phyloP scores from a whole-genome alignment of 2,113 vertebrate species.

The Tragulus kanchil region DNA sequence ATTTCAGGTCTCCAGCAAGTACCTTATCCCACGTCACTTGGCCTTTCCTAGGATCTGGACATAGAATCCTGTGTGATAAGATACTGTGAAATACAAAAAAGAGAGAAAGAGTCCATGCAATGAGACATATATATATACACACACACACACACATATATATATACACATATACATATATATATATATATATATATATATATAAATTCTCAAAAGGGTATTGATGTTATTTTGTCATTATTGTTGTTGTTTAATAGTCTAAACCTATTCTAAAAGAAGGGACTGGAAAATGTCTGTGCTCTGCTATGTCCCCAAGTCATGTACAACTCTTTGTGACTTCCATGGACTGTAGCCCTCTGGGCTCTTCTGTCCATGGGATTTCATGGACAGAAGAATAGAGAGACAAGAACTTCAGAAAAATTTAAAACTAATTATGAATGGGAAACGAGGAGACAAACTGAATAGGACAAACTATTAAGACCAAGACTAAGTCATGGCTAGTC shows the following conservation, averaged over 20 bases:
- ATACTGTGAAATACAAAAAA: background rate
- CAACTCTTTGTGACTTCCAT: background rate
- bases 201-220: background rate
- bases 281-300: background rate
- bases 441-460: background rate
- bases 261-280: background rate
- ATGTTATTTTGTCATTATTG: background rate
- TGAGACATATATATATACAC: background rate
- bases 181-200: too few relatives aligned
- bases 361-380: background rate
- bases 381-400: background rate
- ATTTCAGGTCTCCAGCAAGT: background rate
- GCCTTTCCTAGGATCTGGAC: background rate
- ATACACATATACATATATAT: too few relatives aligned
- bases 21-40: background rate
- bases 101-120: accelerated
- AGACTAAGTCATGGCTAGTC: background rate
- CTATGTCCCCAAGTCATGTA: background rate
- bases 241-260: background rate
- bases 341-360: background rate
- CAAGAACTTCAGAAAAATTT: background rate
- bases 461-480: background rate
- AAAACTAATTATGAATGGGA: background rate
- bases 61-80: background rate
- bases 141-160: too few relatives aligned